Base-by-base conservation (phyloP, 2,888 invertebrate species). In the Eupithecia inturbata region DNA sequence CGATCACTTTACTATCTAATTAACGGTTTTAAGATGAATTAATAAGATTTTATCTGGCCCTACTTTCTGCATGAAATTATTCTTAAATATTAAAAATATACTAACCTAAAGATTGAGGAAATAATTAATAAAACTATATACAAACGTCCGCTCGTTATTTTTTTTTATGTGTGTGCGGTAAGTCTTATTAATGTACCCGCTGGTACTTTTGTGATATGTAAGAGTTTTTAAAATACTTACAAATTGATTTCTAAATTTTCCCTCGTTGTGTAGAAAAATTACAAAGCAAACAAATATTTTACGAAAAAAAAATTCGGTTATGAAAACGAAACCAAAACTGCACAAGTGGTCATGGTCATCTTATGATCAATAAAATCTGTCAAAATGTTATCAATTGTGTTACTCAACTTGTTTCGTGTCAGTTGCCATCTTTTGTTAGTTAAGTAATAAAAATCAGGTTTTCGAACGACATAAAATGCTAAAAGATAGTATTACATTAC, bases 41-140 rank as follows among this genome's bases (percentile, higher is more conserved):
- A 68, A 64, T 9, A 60, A 75, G 82, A 85, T 83, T 33, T 71
- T 80, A 84, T 83, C 79, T 68, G 19, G 67, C 69, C 79, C 80
- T 75, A 75, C 78, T 77, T 68, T 72, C 64, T 68, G 68, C 53
- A 76, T 60, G 67, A 72, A 63, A 74, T 75, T 68, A 78, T 70
- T 26, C 60, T 41, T 69, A 77, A 77, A 75, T 79, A 75, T 77
- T 73, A 41, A 36, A n/a, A 75, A 36, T 64, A 76, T 70, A 79
- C 76, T 76, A 75, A 72, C 72, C 70, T 63, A 72, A 76, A 77
- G 64, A 77, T 77, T 64, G 62, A 74, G 77, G 73, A 80, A 75
- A 78, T 78, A 73, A 74, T 78, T 76, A 78, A 77, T 73, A 67
- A 68, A 69, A 45, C 39, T 63, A 70, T 71, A 71, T 66, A 71